Evolutionary conservation across 2,888 invertebrate genomes (phyloP), one percentile per base, ranked within the genome.

Genomic region (Lochmaea capreae): DNA sequence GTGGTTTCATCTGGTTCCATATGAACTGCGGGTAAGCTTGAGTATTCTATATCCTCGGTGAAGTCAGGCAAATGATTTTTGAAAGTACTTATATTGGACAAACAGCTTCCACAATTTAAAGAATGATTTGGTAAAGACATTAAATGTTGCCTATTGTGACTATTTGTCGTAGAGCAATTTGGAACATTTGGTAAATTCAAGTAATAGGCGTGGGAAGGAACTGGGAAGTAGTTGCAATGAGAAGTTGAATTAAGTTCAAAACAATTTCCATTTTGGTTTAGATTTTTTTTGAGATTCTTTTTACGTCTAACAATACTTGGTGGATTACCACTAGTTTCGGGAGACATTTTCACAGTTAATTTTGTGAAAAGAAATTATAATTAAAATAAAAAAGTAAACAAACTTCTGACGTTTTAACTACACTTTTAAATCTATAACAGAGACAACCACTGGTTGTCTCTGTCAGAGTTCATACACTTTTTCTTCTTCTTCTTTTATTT

Each of bases 1-100:
- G 79, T 78, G 12, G 81, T 82, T 76, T 89, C 89, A 0, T 87
- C 88, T 57, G 87, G 82, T 76, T 91, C 91, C 74, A 92, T 91
- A 63, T 92, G 92, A 72, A 91, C 91, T 0, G 94, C 92, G 39
- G 94, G 94, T 75, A 94, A 85, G 84, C 94, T 94, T 63, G 93
- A 90, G 76, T 89, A 90, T 77, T 90, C 88, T 52, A 86, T 85
- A 67, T 85, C 81, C 22, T 83, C 81, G 52, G 62, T 61, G 26
- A 70, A 67, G 62, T 74, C 70, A 11, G 73, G 70, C 11, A 65
- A 26, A 2, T 70, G 62, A 18, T 79, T 77, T 74, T 81, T 83
- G n/a, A 81, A 81, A 49, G 81, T 78, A 72, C 80, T 75, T n/a
- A 76, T 66, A 16, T 74, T 79, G 62, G 77, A 78, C 79, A 81